A percentile compares a stretch with the other conserved stretches of the same genome.
phyloP scores from a whole-genome alignment of 2,888 invertebrate genomes.

The Drosophila kambysellisi region DNA sequence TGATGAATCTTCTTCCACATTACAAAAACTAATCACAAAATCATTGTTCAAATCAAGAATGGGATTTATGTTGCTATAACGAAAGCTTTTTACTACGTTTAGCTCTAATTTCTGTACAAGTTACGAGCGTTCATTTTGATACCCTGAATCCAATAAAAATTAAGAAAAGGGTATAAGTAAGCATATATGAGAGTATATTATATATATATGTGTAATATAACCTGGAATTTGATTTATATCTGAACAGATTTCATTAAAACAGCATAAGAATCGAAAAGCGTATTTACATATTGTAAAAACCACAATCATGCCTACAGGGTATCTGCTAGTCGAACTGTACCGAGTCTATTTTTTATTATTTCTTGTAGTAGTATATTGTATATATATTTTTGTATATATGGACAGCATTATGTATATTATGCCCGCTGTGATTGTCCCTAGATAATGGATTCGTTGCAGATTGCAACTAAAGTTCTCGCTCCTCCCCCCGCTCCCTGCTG shows the following conservation, averaged over 20 bases:
- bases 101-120: background rate
- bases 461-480: slow-evolving; percentile 4
- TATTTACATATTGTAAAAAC: no score
- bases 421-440: slow-evolving; percentile 12
- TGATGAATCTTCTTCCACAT: background rate
- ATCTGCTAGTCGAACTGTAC: background rate
- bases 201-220: no score
- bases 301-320: background rate
- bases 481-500: background rate
- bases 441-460: slow-evolving; percentile 31
- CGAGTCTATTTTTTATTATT: background rate
- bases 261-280: no score
- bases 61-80: background rate
- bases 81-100: background rate
- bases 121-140: background rate
- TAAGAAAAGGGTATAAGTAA: background rate
- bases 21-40: background rate
- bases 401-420: background rate
- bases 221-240: no score
- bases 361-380: no score
- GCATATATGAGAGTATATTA: background rate
- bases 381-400: background rate
- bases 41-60: background rate
- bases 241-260: no score
- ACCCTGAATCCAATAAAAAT: background rate